These are phyloP conservation scores for Cricetomys ansorgei DNA, from an alignment of 2,113 vertebrate genomes.

Conservation along the genomic window DNA sequence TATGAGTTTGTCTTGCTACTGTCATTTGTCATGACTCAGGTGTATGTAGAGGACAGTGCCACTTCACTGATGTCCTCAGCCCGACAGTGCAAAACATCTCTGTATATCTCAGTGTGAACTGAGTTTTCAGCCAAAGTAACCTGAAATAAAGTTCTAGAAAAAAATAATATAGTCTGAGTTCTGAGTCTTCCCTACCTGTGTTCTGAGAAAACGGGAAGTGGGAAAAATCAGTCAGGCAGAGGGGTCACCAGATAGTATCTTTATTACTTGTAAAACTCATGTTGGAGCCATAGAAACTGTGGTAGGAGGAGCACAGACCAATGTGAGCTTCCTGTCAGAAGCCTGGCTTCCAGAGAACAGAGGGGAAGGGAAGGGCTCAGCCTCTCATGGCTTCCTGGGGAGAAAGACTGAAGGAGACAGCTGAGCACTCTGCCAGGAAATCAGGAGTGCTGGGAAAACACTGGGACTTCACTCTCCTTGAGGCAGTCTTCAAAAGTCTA, in stretches of 20 bases:
- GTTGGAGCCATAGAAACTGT: neutral
- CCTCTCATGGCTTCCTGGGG: neutral
- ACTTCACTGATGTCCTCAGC: neutral
- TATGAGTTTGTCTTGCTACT: neutral
- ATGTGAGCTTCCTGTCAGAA: neutral
- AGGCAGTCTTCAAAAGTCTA: neutral
- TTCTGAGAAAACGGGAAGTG: conserved; percentile 15
- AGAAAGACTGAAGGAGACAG: no score
- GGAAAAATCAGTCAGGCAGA: neutral
- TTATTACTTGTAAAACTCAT: neutral
- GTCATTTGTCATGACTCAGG: neutral
- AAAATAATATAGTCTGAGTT: neutral
- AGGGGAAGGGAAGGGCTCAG: neutral
- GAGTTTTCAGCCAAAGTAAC: neutral
- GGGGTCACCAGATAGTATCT: neutral
- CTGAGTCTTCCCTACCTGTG: neutral
- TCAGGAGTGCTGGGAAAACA: neutral
- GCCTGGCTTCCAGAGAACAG: neutral
- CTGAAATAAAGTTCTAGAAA: neutral
- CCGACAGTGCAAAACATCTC: neutral
- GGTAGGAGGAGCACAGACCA: neutral
- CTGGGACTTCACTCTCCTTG: neutral
- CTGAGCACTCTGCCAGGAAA: neutral
- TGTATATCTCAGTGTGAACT: neutral
- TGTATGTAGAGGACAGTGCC: neutral